Base-by-base conservation (phyloP, 2,888 invertebrate genomes). In the Sipunculus nudus region DNA sequence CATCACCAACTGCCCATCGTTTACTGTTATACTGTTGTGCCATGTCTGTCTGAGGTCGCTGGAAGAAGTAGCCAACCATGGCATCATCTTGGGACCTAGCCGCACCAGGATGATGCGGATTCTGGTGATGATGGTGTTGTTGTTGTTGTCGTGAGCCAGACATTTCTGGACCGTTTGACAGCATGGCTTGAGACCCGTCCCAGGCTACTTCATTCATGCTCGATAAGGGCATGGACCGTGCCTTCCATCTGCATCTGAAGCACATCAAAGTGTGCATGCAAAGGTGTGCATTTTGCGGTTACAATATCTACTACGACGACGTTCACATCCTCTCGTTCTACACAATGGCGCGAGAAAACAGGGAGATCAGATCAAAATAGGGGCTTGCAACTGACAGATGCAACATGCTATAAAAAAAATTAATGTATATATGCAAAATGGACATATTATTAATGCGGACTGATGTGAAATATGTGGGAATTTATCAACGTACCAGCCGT, bases 11-110 rank as follows among this genome's bases (percentile, higher is more conserved):
- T 38, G 93, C 91, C 95, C 95, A 95, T 68, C 85, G 76, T 68
- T 85, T 84, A 38, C 75, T 88, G 43, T 64, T 72, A 53, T 85
- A 78, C 53, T 77, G 79, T 81, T 93, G 89, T 81, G 94, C 93
- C 56, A 89, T 89, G 81, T 94, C 93, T 70, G 90, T 89, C 70
- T 91, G 90, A 66, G 91, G 90, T 71, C 91, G 85, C 82, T 93
- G 93, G 83, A 93, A 96, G 73, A 94, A 92, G 84, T 96, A 96
- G 78, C 94, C 92, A 73, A 94, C 94, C 84, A 92, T 91, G 68
- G 93, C 93, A 87, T 95, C 95, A 84, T 95, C 94, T 85, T 92
- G 92, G 68, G 91, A 85, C 39, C 86, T 61, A 16, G 32, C 19
- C 50, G 50, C 50, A 40, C 48, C n/a, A n/a, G n/a, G n/a, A n/a